These are phyloP conservation scores for Caenorhabditis sp. DNA, from an alignment of 2,888 invertebrate species.

Conservation along the genomic window DNA sequence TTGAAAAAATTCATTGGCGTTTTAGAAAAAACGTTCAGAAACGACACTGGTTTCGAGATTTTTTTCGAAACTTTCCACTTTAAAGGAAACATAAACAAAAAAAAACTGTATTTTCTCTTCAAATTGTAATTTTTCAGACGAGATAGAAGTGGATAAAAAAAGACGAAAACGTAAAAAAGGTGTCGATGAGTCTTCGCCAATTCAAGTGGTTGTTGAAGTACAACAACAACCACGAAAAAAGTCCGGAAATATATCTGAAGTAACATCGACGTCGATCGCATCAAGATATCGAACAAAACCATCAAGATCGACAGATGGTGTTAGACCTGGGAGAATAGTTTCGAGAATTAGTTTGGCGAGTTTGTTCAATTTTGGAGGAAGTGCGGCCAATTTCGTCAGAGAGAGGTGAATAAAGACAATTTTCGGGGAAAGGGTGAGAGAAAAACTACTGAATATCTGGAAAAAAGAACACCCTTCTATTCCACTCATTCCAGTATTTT, in stretches of 20 bases:
- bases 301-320: slow-evolving; percentile 31
- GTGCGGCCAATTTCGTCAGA: slow-evolving; percentile 25
- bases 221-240: slow-evolving; percentile 7
- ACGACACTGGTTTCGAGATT: too few relatives aligned
- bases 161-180: neutral
- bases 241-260: neutral
- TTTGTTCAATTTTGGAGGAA: slow-evolving; percentile 44
- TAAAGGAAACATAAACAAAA: neutral
- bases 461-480: too few relatives aligned
- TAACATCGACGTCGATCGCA: slow-evolving; percentile 6
- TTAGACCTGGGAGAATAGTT: slow-evolving; percentile 30
- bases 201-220: slow-evolving; percentile 16
- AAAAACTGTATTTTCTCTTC: neutral
- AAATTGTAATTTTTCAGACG: neutral
- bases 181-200: neutral
- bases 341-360: slow-evolving; percentile 48
- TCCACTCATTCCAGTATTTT: too few relatives aligned
- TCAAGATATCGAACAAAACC: slow-evolving; percentile 31
- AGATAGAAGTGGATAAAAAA: slow-evolving; percentile 8
- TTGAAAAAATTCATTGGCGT: too few relatives aligned
- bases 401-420: slow-evolving; percentile 26
- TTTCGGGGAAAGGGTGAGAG: neutral
- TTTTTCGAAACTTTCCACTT: neutral
- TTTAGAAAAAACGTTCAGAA: too few relatives aligned
- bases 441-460: neutral